Base-by-base conservation (phyloP, 2,113 vertebrate species). In the Neoarius graeffei region DNA sequence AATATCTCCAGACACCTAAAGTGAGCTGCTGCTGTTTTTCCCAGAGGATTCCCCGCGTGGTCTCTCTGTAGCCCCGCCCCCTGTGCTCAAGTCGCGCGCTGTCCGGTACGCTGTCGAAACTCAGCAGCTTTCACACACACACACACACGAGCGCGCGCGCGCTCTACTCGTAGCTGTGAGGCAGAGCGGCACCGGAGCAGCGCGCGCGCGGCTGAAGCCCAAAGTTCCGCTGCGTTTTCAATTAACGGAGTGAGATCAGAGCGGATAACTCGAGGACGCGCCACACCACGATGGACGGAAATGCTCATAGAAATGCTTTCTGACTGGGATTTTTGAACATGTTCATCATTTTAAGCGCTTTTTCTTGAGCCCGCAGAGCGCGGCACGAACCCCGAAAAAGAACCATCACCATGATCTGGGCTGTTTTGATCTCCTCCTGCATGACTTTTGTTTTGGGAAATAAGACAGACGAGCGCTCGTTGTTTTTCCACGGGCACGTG, bases 401-500 rank as follows among this genome's bases (percentile, higher is more conserved):
- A 89, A 92, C 42, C 42, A 94, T 42, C 42, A 89, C 83, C 93
- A 95, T 96, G 95, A 91, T 95, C 86, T 94, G 93, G 94, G 88
- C 92, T 86, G 87, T 91, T n/a, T 85, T 96, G 84, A 56, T 96
- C 11, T 91, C 92, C 14, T 86, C 93, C 85, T 91, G 94, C 52
- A 83, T 93, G 8, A 91, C 92, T 85, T 93, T 92, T 84, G 92
- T 92, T 20, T 81, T 93, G 23, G 93, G 93, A 50, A 94, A 93
- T 92, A 92, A 93, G 76, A 95, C 95, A 66, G 80, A 82, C 84
- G 92, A 94, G n/a, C 93, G 89, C 85, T 91, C 90, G 54, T 96
- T 96, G 9, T 94, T 96, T 30, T 97, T 97, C 89, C 93, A 94
- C 56, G 97, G 97, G 14, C 96, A 96, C 74, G 96, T 97, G 14